Evolutionary conservation across 92 coral and sea anemone species (phyloP), one percentile per base, ranked within the genome.

Genomic region (Phenganax marumi): DNA sequence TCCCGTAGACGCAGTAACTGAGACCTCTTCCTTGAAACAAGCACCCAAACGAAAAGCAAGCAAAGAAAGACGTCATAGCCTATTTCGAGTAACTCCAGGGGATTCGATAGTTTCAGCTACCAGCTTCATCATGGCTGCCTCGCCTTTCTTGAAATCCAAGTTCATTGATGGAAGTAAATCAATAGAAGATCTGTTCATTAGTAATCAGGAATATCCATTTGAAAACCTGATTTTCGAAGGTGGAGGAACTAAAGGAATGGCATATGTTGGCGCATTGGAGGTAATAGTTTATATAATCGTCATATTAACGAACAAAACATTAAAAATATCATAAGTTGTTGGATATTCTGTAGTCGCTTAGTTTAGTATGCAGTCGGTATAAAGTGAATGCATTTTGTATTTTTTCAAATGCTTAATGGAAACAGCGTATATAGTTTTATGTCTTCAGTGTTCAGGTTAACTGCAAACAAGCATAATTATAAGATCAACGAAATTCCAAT

Each of bases 191-290:
- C 57, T 78, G 0, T 78, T 21, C 55, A 61, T 78, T n/a, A 78
- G 68, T 6, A 62, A 47, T 14, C 72, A 47, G 9, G 84, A 86
- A 7, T 96, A 92, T 68, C 90, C 88, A 18, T 96, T 96, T 60
- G 99, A 96, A 77, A 96, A 96, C 75, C 76, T 96, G 47, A 96
- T 96, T 52, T 92, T 96, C 62, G 99, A 96, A 88, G 99, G 99
- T 8, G 99, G 99, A 7, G 99, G 99, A 9, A 92, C 87, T 62
- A 96, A 96, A 75, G 99, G 99, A 46, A 96, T 96, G 99, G 99
- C 99, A 0, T 96, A 96, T 68, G 99, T 96, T 6, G 99, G 99
- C 17, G 99, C 90, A 0, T 84, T 96, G 48, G 97, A 96, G 99
- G 99, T 94, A 79, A 84, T 76, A 56, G 46, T 49, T 39, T 48